Evolutionary conservation across 53 echinoderm and acorn worm species (phyloP), one percentile per base, ranked within the genome.

Genomic region (Stichopus horrens): DNA sequence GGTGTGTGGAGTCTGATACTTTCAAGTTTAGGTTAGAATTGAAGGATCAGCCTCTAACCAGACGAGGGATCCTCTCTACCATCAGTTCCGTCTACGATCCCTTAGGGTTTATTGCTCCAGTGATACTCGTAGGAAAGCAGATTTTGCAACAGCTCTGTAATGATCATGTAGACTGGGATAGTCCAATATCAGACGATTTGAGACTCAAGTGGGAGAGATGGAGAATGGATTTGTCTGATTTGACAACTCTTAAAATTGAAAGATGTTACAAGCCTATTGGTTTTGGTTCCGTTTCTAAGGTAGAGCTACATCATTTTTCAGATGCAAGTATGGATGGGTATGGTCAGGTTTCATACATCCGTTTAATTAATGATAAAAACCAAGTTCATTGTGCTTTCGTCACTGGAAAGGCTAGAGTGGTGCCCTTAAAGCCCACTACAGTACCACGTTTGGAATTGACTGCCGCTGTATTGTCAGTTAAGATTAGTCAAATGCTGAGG

Each of bases 391-490:
- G 76, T 23, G 76, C 23, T 5, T 76, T 76, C 23, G 76, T 76
- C 1, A 52, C 13, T 13, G 76, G 76, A 5, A 76, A 76, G 23
- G 3, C 76, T 4, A 76, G 76, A 6, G 22, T 76, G 20, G 76
- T 88, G 4, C 94, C 94, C 5, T 55, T 83, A 54, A 91, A 91
- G 5, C 52, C 75, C 52, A 77, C 80, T 10, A 92, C 90, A 55
- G 83, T 93, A 13, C 93, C 91, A 19, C 91, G 91, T 10, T 54
- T 93, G 23, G 93, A 93, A 58, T 77, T 93, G 14, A 89, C 86
- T 5, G 91, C 89, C 20, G 93, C 91, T 5, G 87, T 89, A 6
- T 79, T 91, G 7, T 86, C 93, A 5, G 91, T 88, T 7, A 86
- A 79, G 57, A 77, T 92, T 5, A 88, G 90, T 58, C 57, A 55